A percentile compares a stretch with the other conserved stretches of the same genome.
Conservation (phyloP, 2,888 invertebrate species). For the Tethea ocularis region DNA sequence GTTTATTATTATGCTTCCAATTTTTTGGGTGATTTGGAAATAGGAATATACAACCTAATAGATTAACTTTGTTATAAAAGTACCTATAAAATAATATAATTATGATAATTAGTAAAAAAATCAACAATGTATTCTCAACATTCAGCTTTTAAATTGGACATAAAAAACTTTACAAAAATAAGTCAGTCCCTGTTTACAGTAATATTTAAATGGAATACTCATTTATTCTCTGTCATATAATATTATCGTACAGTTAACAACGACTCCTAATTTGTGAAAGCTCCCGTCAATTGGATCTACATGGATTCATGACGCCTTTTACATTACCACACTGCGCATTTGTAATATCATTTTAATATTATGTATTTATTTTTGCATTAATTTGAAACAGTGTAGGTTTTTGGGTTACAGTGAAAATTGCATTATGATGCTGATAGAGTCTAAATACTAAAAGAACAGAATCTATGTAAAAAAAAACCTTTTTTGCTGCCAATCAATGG, state of each 20-base stretch:
- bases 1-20: too few species aligned
- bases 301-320: conserved; percentile 44
- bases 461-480: too few species aligned
- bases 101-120: background rate
- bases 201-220: background rate
- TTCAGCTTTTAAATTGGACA: background rate
- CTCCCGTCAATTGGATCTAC: conserved; percentile 40
- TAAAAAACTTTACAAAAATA: background rate
- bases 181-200: background rate
- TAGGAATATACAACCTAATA: too few species aligned
- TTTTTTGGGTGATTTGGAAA: too few species aligned
- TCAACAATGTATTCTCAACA: background rate
- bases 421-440: background rate
- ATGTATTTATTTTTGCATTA: background rate
- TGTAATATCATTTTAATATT: conserved; percentile 36
- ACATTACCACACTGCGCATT: conserved; percentile 45
- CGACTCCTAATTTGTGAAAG: background rate
- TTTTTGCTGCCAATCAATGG: too few species aligned
- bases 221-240: background rate
- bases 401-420: background rate
- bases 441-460: too few species aligned
- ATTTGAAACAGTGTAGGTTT: background rate
- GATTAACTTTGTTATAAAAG: too few species aligned
- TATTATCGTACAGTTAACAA: background rate
- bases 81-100: too few species aligned